Base-by-base conservation (phyloP, 2,113 vertebrate genomes). In the Corythornis cristatus region DNA sequence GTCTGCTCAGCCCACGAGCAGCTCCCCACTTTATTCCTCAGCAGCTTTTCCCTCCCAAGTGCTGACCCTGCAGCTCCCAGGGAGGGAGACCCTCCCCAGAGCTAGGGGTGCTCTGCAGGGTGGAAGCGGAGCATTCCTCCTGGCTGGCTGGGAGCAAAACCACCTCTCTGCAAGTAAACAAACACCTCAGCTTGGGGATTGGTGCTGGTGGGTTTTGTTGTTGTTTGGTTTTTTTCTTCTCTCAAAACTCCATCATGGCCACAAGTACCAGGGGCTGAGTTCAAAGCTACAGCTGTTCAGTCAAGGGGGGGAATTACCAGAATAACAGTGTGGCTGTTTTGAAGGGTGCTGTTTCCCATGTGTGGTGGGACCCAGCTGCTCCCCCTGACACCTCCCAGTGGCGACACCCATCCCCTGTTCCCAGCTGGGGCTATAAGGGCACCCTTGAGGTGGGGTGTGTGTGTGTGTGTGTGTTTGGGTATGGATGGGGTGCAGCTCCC, bases 381-480 rank as follows among this genome's bases (percentile, higher is more conserved):
- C 25, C 19, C 46, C 2, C 12, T 0, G 2, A 21, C 42, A 17
- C 68, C 65, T 65, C 56, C 16, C 3, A 2, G 42, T 0, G 0
- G 23, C 75, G 62, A 43, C 8, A 2, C 12, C 62, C 29, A 0
- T 33, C 25, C 50, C 16, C 28, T 57, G 16, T 31, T 43, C 53
- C 45, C 0, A 2, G 15, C 51, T 3, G 2, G 50, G 53, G 37
- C 1, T 4, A 60, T 25, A 64, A 25, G 42, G 46, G 8, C 46
- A 50, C 21, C 7, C 1, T 1, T 37, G 37, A 37, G 37, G 37
- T 37, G 37, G 33, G 6, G 33, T 33, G 33, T 33, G 33, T 33
- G 33, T 33, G 33, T 33, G 33, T 33, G 33, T 33, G 33, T 33
- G 19, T 26, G 31, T 67, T 87, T 60, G 48, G 61, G 18, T 6